Percentiles rank a stretch among this genome's conserved stretches.
These are phyloP conservation scores for Agriopis leucophaearia DNA, from an alignment of 2,888 invertebrate species.

Conservation along the genomic window DNA sequence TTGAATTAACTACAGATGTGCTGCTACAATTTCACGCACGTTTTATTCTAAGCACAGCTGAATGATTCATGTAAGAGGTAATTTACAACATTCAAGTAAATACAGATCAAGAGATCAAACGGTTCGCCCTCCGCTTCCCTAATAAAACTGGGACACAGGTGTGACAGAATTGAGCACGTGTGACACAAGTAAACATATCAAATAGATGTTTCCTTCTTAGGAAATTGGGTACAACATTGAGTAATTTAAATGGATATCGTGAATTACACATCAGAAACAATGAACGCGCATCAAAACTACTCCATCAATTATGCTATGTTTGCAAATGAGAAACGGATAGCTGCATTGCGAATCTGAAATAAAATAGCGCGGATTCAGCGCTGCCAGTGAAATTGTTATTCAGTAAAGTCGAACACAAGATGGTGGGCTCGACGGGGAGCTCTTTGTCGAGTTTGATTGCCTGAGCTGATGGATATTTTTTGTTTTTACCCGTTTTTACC, in stretches of 20 bases:
- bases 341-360: too few species aligned
- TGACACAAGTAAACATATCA: slow-evolving; percentile 8
- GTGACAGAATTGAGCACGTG: slow-evolving; percentile 16
- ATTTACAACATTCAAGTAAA: slow-evolving; percentile 16
- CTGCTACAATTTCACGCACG: not conserved
- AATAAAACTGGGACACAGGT: slow-evolving; percentile 32
- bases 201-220: slow-evolving; percentile 30
- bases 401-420: too few species aligned
- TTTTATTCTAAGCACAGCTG: slow-evolving; percentile 6
- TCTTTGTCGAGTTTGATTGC: too few species aligned
- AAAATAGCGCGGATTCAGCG: too few species aligned
- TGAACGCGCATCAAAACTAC: not conserved
- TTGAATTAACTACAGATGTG: not conserved
- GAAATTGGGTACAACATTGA: not conserved
- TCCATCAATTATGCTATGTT: not conserved
- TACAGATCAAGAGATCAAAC: slow-evolving; percentile 26
- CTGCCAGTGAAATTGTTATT: too few species aligned
- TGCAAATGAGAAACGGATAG: not conserved
- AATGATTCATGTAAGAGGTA: slow-evolving; percentile 6
- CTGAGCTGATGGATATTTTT: too few species aligned
- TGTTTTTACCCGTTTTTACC: too few species aligned
- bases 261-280: not conserved
- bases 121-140: slow-evolving; percentile 5
- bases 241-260: not conserved
- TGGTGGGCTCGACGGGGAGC: too few species aligned